Percentiles rank a stretch among this genome's conserved stretches.
Evolutionary conservation across 2,797 vertebrate genomes (phyloP).

Genomic region (Apodemus agrarius): DNA sequence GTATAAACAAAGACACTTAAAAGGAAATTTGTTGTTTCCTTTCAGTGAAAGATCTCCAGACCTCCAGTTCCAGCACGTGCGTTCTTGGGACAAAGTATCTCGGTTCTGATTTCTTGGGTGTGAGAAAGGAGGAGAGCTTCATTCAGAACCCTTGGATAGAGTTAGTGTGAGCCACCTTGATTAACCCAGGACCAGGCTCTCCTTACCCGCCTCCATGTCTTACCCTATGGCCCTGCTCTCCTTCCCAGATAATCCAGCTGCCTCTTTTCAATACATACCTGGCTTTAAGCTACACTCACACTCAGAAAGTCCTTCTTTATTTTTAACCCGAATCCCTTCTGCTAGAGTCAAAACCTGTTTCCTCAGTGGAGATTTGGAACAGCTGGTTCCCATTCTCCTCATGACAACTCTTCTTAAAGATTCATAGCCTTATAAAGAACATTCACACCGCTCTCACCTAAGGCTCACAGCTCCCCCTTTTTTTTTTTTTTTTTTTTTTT

Average conservation of each 20-base stretch:
- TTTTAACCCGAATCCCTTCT: slow-evolving; percentile 72
- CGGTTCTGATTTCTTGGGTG: neutral
- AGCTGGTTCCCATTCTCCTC: slow-evolving; percentile 76
- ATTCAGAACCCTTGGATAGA: neutral
- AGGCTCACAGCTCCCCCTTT: slow-evolving; percentile 21
- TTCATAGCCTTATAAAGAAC: slow-evolving; percentile 64
- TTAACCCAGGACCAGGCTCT: neutral
- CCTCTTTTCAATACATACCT: slow-evolving; percentile 47
- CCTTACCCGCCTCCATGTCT: neutral
- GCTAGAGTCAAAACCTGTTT: slow-evolving; percentile 70
- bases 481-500: too few species aligned
- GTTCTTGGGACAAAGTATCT: slow-evolving; percentile 4
- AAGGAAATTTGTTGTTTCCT: neutral
- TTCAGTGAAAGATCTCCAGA: slow-evolving; percentile 16
- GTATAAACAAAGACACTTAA: neutral
- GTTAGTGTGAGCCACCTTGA: neutral
- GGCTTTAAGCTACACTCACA: slow-evolving; percentile 65
- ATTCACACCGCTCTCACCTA: slow-evolving; percentile 58
- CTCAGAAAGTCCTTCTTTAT: slow-evolving; percentile 75
- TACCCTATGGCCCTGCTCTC: neutral
- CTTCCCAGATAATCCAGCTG: slow-evolving; percentile 40
- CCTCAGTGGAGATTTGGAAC: slow-evolving; percentile 72
- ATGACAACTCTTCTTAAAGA: slow-evolving; percentile 67
- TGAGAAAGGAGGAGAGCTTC: slow-evolving; percentile 16
- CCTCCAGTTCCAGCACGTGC: neutral